Percentiles rank a stretch among this genome's conserved stretches.
Conservation (phyloP, 2,888 invertebrate species). For the Ormia ochracea region DNA sequence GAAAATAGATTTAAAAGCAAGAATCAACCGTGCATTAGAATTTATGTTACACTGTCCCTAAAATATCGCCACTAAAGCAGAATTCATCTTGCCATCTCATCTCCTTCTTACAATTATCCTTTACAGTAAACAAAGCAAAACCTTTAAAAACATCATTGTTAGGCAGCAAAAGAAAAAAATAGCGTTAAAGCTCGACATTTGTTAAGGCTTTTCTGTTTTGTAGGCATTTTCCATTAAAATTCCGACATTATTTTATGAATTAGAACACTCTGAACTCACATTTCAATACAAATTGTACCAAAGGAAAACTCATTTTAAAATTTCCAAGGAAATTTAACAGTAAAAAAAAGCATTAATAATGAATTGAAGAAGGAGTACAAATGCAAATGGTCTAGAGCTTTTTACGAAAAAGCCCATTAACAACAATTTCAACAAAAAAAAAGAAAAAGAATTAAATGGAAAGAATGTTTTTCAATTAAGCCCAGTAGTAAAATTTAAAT, state of each 20-base stretch:
- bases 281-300: slow-evolving; percentile 11
- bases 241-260: slow-evolving; percentile 68
- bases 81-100: slow-evolving; percentile 35
- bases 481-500: slow-evolving; percentile 33
- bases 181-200: slow-evolving; percentile 60
- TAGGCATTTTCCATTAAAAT: slow-evolving; percentile 75
- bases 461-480: slow-evolving; percentile 35
- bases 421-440: slow-evolving; percentile 22
- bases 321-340: slow-evolving; percentile 1
- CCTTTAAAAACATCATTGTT: slow-evolving; percentile 35
- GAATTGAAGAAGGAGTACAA: slow-evolving; percentile 70
- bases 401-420: slow-evolving; percentile 63
- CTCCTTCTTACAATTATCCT: slow-evolving; percentile 41
- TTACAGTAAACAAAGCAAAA: slow-evolving; percentile 11
- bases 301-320: background rate
- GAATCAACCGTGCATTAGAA: background rate
- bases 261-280: slow-evolving; percentile 49
- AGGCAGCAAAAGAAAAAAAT: slow-evolving; percentile 19
- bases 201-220: slow-evolving; percentile 65
- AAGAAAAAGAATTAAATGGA: background rate
- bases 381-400: slow-evolving; percentile 73
- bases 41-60: background rate
- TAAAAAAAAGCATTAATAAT: slow-evolving; percentile 66
- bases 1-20: background rate
- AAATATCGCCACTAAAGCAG: slow-evolving; percentile 10